phyloP scores from a whole-genome alignment of 2,797 vertebrate species.

The Acanthurus leucopareius region DNA sequence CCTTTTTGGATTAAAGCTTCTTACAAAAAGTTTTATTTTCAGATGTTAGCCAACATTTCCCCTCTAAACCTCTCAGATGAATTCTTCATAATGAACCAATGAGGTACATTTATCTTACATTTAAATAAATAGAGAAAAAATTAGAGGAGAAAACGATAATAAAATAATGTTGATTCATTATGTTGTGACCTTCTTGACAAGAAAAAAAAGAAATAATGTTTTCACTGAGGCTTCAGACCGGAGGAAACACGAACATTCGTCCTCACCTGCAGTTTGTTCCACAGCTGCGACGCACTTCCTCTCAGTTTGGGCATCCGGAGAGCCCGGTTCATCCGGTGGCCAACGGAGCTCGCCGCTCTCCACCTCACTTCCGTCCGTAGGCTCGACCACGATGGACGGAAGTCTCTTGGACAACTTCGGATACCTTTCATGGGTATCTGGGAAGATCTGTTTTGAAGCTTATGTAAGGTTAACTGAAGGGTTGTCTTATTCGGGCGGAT shows the following conservation, averaged over 20 bases:
- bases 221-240: too few relatives aligned
- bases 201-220: background rate
- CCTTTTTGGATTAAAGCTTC: background rate
- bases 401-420: slow-evolving; percentile 92
- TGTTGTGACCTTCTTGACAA: background rate
- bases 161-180: background rate
- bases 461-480: slow-evolving; percentile 61
- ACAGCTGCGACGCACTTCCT: slow-evolving; percentile 28
- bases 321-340: slow-evolving; percentile 90
- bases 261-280: slow-evolving; percentile 62
- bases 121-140: background rate
- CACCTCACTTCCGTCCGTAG: slow-evolving; percentile 88
- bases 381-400: slow-evolving; percentile 93
- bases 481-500: background rate
- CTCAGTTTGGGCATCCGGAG: slow-evolving; percentile 69
- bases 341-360: slow-evolving; percentile 94
- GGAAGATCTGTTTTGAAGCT: slow-evolving; percentile 83
- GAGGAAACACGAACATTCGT: background rate
- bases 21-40: background rate
- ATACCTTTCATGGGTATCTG: slow-evolving; percentile 88
- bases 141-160: too few relatives aligned
- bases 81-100: background rate
- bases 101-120: background rate
- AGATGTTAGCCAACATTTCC: background rate
- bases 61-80: background rate